Evolutionary conservation across 2,888 invertebrate genomes (phyloP), one percentile per base, ranked within the genome.

Genomic region (Lithophane socia): DNA sequence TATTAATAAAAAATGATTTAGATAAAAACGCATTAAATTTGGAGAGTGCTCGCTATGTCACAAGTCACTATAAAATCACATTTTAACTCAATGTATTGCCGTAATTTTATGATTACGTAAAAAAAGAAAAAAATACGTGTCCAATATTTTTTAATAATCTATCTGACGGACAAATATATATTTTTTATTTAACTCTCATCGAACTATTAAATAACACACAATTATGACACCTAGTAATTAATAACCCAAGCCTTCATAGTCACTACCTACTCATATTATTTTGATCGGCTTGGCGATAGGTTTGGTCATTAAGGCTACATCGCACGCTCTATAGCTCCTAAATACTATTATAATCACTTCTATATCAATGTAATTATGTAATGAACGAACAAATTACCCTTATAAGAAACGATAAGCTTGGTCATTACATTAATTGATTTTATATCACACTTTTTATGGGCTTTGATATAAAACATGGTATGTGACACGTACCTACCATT

Each of bases 271-370:
- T 80, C 74, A 63, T 72, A 76, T 58, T 65, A 74, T 49, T 80
- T 72, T 69, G 29, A 80, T 80, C 42, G 65, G 29, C 49, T 61
- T 13, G 0, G 0, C 54, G 44, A 83, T 73, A 79, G 4, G n/a
- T 73, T 37, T 63, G 60, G 74, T 72, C 52, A 79, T 83, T 83
- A 72, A 0, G 13, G 24, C 13, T 54, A 8, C 49, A 79, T 75
- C 52, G 16, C 65, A 60, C 49, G 29, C 24, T 68, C n/a, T 64
- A 16, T 24, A 47, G 12, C 61, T 74, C 67, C 49, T 70, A 70
- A 82, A 71, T 60, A 61, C 37, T 56, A 24, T 65, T 44, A 56
- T 68, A 76, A 79, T 83, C 42, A 47, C 75, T 72, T 69, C 7
- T 70, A 49, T 52, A 71, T 49, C 73, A 79, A 24, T 12, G 60